Base-by-base conservation (phyloP, 2,888 invertebrate genomes). In the Eupithecia pulchellata region DNA sequence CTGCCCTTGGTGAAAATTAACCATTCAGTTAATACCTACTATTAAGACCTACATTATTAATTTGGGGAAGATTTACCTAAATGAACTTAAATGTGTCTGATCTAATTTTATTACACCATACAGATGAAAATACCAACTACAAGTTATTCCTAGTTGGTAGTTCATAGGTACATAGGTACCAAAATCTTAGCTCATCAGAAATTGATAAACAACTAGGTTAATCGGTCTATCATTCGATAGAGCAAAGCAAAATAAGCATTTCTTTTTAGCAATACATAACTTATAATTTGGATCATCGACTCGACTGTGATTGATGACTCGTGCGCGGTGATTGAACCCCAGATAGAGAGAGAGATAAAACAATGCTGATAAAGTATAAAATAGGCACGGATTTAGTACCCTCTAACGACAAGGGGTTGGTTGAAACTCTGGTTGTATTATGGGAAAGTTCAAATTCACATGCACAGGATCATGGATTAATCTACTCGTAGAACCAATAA, bases 241-340 rank as follows among this genome's bases (percentile, higher is more conserved):
- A 70, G 11, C 39, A 42, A 25, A 63, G 61, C 13, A 9, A 17
- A 55, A 60, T 64, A 65, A 65, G 64, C 62, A 55, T 64, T 63
- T 52, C 47, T 58, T 39, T 60, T 55, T 64, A 73, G 69, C 68
- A 68, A 69, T 62, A 69, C 42, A 61, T 77, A 78, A 82, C 84
- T 72, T 34, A 79, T 86, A 85, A 85, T 84, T 82, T 85, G 78
- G 86, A 84, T 71, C 86, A 85, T 73, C 80, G 65, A 62, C 69
- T 52, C 20, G 20, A 47, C 13, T 13, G 13, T 68, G 58, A n/a
- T n/a, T 57, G 39, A 58, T 64, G 72, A 77, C 84, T 82, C 81
- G 84, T 86, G 86, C 81, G 77, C 78, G 89, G 88, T 89, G 81
- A 86, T 75, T 89, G 87, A 89, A 87, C 84, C 82, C 66, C 74